Evolutionary conservation across 2,888 invertebrate genomes (phyloP), one percentile per base, ranked within the genome.

Genomic region (Trachelus iudaicus): DNA sequence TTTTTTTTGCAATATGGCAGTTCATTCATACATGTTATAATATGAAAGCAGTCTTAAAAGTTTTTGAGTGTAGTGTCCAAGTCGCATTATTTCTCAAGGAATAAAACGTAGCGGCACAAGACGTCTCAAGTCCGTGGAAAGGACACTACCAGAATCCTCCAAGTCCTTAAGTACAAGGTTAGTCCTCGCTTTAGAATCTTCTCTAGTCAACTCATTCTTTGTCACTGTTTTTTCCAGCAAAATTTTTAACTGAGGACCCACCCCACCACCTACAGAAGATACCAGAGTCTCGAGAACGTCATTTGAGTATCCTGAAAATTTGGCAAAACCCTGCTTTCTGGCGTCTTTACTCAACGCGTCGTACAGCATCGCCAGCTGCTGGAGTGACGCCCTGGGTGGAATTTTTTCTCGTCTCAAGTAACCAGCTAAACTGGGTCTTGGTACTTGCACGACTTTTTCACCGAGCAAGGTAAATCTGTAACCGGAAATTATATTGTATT

Each of bases 261-360:
- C 93, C 0, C 94, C 94, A 9, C 94, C 94, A 33, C 91, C 92
- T 0, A 94, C 93, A 0, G 93, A 93, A 3, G 93, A 93, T 0
- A 92, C 91, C 1, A 95, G 90, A 11, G 91, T 92, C 79, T 92
- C 92, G 86, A 95, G 92, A 13, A 95, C 93, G 37, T 92, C 92
- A 3, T 94, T 93, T 0, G 94, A 93, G 89, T 94, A 95, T 15
- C 95, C 95, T 93, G 92, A 92, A 83, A 92, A 95, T 84, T 94
- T 94, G 6, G 94, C 94, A 9, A 95, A 92, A 68, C 93, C 93
- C 83, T 94, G 93, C 79, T 92, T 93, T 87, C 95, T 95, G 1
- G 95, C 94, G 80, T 95, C 95, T 81, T 95, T 93, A 87, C 94
- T 95, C 75, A 95, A 85, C 9, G 94, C 92, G 83, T 95, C 95